Evolutionary conservation across 2,797 vertebrate species (phyloP).

Genomic region (Pteropus rufus): DNA sequence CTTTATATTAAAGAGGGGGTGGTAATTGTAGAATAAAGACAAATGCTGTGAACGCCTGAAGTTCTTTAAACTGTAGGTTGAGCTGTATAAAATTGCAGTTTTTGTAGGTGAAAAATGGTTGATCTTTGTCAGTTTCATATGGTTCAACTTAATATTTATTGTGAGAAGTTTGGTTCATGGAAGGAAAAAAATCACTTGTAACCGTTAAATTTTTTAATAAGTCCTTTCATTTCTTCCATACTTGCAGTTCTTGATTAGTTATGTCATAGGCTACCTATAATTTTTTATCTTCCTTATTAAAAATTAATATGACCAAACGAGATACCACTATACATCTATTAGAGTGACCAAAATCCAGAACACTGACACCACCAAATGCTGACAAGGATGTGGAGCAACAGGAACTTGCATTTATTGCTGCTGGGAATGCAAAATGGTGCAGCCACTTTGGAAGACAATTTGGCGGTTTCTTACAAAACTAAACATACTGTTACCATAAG

Average conservation of each 20-base stretch:
- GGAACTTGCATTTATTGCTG: fast-evolving
- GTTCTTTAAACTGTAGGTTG: neutral
- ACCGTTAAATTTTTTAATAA: neutral
- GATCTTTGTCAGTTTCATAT: neutral
- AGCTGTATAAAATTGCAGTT: neutral
- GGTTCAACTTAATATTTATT: neutral
- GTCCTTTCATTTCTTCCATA: neutral
- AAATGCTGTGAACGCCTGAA: neutral
- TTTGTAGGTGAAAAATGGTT: neutral
- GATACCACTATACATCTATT: neutral
- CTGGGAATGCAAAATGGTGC: neutral
- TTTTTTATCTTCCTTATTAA: neutral
- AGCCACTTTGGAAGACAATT: neutral
- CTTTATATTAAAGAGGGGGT: neutral
- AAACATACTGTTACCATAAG: neutral
- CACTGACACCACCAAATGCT: fast-evolving
- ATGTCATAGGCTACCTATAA: neutral
- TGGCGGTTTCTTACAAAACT: neutral
- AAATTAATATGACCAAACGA: neutral
- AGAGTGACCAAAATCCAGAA: neutral
- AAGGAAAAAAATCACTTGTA: neutral
- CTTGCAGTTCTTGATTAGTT: neutral
- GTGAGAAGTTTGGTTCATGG: neutral
- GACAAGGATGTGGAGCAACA: fast-evolving
- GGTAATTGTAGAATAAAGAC: neutral